Base-by-base conservation (phyloP, 2,797 vertebrate genomes). In the Cyprinodon diabolis region DNA sequence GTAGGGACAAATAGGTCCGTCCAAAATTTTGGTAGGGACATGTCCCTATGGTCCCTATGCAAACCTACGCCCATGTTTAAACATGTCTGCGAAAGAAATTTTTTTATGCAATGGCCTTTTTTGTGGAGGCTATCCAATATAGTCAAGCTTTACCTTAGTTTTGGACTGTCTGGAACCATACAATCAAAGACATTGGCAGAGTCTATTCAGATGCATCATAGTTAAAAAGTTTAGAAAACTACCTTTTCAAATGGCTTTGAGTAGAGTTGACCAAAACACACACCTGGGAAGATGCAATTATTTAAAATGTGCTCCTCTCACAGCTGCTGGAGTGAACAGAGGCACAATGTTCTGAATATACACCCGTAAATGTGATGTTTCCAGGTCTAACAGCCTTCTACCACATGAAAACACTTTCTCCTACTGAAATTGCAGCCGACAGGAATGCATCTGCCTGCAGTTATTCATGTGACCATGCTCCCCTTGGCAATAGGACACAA, bases 21-120 rank as follows among this genome's bases (percentile, higher is more conserved):
- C n/a, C n/a, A n/a, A n/a, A n/a, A n/a, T n/a, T n/a, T n/a, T n/a
- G n/a, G n/a, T n/a, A n/a, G n/a, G n/a, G n/a, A n/a, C n/a, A n/a
- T n/a, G n/a, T n/a, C n/a, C n/a, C n/a, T n/a, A n/a, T n/a, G n/a
- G n/a, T n/a, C n/a, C n/a, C n/a, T n/a, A n/a, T n/a, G n/a, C n/a
- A n/a, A n/a, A n/a, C n/a, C n/a, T n/a, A n/a, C n/a, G n/a, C n/a
- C n/a, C n/a, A n/a, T 55, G 23, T n/a, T 63, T 8, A 47, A 17
- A 45, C 9, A 12, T 57, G 69, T 48, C 55, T 19, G 68, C 65
- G 37, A 25, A 3, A 45, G 62, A 74, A 57, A 68, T 71, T 66
- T 62, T 17, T 35, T 75, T 23, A 63, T 68, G 4, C 21, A 9
- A 48, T 48, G 21, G 21, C 40, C 10, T 62, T 57, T 43, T 71